A percentile compares a stretch with the other conserved stretches of the same genome.
These are phyloP conservation scores for Sitophilus oryzae DNA, from an alignment of 1,140 invertebrate species.

Conservation along the genomic window DNA sequence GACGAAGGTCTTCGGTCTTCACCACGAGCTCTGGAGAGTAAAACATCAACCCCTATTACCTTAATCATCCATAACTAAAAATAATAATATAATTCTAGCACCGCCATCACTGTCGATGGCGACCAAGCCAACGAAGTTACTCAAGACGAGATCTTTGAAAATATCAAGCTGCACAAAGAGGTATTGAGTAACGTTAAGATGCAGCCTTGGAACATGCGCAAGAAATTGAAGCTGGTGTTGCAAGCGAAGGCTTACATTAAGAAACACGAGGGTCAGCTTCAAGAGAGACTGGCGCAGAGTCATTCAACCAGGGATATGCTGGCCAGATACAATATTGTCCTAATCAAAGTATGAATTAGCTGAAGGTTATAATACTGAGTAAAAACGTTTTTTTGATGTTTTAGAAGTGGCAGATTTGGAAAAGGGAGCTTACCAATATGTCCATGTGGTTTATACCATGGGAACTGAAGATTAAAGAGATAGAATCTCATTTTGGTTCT, in stretches of 20 bases:
- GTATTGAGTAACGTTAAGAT: slow-evolving; percentile 81
- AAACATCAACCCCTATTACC: slow-evolving; percentile 23
- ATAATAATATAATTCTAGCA: too few species aligned
- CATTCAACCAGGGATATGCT: slow-evolving; percentile 78
- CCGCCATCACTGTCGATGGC: slow-evolving; percentile 67
- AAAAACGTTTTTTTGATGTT: slow-evolving; percentile 38
- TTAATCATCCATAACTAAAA: slow-evolving; percentile 1
- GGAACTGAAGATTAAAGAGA: slow-evolving; percentile 92
- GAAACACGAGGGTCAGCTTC: slow-evolving; percentile 81
- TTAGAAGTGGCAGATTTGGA: slow-evolving; percentile 76
- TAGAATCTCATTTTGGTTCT: slow-evolving; percentile 96
- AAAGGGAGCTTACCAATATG: slow-evolving; percentile 79
- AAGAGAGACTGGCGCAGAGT: slow-evolving; percentile 81
- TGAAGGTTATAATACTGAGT: too few species aligned
- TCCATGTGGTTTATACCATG: slow-evolving; percentile 85
- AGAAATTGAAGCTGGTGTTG: slow-evolving; percentile 78
- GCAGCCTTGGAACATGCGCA: slow-evolving; percentile 82
- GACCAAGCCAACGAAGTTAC: slow-evolving; percentile 51
- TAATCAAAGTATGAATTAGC: slow-evolving; percentile 38
- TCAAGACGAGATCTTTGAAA: slow-evolving; percentile 85
- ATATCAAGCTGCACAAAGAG: slow-evolving; percentile 88
- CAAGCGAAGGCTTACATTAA: slow-evolving; percentile 84
- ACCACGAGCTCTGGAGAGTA: slow-evolving; percentile 83
- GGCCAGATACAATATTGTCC: slow-evolving; percentile 69
- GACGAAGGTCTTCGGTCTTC: slow-evolving; percentile 70